Base-by-base conservation (phyloP, 2,888 invertebrate genomes). In the Phyllotreta striolata region DNA sequence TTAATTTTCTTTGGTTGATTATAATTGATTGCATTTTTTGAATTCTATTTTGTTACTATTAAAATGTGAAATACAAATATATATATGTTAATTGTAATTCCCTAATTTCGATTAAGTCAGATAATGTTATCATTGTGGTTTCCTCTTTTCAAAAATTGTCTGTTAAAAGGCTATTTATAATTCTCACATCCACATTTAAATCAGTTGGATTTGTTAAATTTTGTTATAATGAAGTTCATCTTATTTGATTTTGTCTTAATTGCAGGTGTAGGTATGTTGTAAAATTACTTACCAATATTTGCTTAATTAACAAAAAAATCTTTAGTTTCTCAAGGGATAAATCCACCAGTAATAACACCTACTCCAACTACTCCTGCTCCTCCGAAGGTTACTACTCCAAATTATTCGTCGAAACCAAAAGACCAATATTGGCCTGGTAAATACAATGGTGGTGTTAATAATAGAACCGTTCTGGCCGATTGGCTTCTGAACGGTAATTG, bases 401-500 rank as follows among this genome's bases (percentile, higher is more conserved):
- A 49, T 49, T 49, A 49, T 49, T 49, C 12, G 7, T 4, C 4
- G 6, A 49, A 49, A 49, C 49, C 49, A n/a, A 9, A 8, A n/a
- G 8, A 13, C n/a, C 1, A 14, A 7, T 3, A 58, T 12, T 68
- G 68, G 68, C 66, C 66, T 10, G 47, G 47, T 7, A 24, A 8
- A 4, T 68, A 64, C n/a, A 63, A 43, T 14, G 9, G 54, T 7
- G 39, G 43, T 4, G 34, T n/a, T 1, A 62, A 56, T 7, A 40
- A 52, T 7, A 66, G 66, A 49, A 9, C 41, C 3, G 38, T 55
- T 7, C 59, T 68, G 14, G 74, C 67, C 6, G 67, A 72, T 46
- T 76, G 76, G 76, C 62, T 76, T n/a, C 46, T 76, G 9, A 70
- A 69, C 41, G 75, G 75, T 13, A 55, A 62, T 10, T 72, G 69